Evolutionary conservation across 1,140 invertebrate species (phyloP).

Genomic region (Zaprionus ghesquierei): DNA sequence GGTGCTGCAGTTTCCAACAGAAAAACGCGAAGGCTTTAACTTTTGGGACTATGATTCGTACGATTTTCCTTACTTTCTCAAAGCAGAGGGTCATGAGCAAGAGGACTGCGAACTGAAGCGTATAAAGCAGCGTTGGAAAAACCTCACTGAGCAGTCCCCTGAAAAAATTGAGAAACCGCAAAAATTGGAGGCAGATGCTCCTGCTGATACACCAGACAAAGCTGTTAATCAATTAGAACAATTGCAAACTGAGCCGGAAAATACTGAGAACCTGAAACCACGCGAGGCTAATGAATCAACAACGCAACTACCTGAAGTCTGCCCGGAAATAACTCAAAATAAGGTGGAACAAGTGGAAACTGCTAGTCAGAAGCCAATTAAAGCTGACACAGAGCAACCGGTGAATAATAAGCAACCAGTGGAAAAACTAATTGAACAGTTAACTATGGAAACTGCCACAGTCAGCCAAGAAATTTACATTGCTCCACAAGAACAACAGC

Average conservation of each 20-base stretch:
- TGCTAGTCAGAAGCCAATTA: neutral
- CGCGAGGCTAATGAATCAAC: neutral
- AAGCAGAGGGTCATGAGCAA: conserved; percentile 4
- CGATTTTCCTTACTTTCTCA: conserved; percentile 45
- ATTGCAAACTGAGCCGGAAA: neutral
- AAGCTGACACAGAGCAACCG: neutral
- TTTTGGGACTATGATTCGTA: conserved; percentile 61
- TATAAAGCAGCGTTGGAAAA: conserved; percentile 33
- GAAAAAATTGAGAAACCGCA: neutral
- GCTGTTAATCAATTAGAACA: neutral
- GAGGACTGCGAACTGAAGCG: conserved; percentile 12
- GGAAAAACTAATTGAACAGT: neutral
- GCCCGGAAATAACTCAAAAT: neutral
- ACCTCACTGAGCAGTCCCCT: neutral
- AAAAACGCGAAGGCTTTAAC: conserved; percentile 39
- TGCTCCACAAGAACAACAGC: neutral
- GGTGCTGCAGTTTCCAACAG: conserved; percentile 83
- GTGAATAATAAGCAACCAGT: neutral
- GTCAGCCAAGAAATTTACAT: neutral
- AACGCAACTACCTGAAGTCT: neutral
- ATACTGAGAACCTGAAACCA: neutral
- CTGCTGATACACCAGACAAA: neutral
- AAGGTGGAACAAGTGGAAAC: neutral
- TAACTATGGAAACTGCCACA: neutral
- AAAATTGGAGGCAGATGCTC: neutral